Conservation (phyloP, 1,140 invertebrate species). For the Penaeus indicus region DNA sequence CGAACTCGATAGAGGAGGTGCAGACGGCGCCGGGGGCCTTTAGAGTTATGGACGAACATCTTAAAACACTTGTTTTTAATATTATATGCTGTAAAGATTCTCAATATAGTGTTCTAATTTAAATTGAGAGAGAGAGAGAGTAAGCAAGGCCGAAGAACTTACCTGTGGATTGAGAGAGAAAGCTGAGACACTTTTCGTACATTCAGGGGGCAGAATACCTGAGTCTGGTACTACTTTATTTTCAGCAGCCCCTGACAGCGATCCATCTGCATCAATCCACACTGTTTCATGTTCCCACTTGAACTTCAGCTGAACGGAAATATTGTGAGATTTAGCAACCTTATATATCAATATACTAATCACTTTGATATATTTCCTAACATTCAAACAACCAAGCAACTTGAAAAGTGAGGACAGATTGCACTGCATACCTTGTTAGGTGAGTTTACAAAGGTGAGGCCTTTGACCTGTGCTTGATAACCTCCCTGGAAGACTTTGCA, state of each 20-base stretch:
- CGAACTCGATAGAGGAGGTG: constrained; percentile 18
- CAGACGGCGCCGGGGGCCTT: constrained; percentile 46
- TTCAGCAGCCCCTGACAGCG: constrained; percentile 38
- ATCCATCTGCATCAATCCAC: constrained; percentile 58
- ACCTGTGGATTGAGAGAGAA: constrained; percentile 43
- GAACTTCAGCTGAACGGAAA: constrained; percentile 41
- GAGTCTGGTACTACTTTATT: constrained; percentile 39
- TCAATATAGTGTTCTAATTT: too few species aligned
- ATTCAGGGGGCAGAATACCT: constrained; percentile 42
- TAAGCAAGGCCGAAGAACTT: not conserved
- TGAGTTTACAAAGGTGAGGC: constrained; percentile 36
- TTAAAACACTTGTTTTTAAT: not conserved
- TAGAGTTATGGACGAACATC: not conserved
- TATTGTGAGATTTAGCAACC: not conserved
- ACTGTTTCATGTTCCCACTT: constrained; percentile 59
- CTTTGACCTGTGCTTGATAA: constrained; percentile 34
- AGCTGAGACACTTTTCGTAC: constrained; percentile 13
- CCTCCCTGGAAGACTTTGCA: constrained; percentile 56
- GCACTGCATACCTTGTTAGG: constrained; percentile 42
- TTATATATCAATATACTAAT: not conserved
- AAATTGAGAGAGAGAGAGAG: too few species aligned
- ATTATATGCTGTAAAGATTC: not conserved
- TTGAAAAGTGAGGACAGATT: too few species aligned
- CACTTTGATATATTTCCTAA: too few species aligned
- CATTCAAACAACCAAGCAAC: too few species aligned